phyloP scores from a whole-genome alignment of 1,140 invertebrate genomes.

The Atta colombica region DNA sequence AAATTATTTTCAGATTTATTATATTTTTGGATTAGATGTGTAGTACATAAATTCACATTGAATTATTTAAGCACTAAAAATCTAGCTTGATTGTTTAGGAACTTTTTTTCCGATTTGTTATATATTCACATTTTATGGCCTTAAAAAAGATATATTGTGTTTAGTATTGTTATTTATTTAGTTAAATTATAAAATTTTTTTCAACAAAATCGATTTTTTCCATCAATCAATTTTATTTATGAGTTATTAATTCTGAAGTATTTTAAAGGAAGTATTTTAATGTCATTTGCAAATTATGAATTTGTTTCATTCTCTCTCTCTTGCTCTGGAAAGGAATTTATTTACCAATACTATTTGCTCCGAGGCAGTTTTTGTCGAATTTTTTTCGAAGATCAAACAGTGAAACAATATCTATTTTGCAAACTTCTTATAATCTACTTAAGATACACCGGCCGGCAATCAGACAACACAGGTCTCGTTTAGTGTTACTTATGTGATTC shows the following conservation, averaged over 20 bases:
- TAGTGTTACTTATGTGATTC: constrained; percentile 74
- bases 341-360: background rate
- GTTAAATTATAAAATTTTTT: no score
- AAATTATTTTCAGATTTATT: no score
- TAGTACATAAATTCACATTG: no score
- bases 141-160: no score
- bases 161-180: no score
- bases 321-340: background rate
- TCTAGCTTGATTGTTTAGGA: no score
- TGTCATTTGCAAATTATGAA: background rate
- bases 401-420: constrained; percentile 30
- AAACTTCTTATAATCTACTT: constrained; percentile 22
- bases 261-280: background rate
- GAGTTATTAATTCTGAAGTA: background rate
- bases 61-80: no score
- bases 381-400: background rate
- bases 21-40: no score
- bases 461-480: constrained; percentile 39
- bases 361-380: constrained; percentile 12
- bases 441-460: constrained; percentile 60
- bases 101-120: no score
- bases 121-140: no score
- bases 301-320: background rate
- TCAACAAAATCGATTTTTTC: no score
- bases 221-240: background rate